Evolutionary conservation across 2,797 vertebrate species (phyloP).

Genomic region (Falco cherrug): DNA sequence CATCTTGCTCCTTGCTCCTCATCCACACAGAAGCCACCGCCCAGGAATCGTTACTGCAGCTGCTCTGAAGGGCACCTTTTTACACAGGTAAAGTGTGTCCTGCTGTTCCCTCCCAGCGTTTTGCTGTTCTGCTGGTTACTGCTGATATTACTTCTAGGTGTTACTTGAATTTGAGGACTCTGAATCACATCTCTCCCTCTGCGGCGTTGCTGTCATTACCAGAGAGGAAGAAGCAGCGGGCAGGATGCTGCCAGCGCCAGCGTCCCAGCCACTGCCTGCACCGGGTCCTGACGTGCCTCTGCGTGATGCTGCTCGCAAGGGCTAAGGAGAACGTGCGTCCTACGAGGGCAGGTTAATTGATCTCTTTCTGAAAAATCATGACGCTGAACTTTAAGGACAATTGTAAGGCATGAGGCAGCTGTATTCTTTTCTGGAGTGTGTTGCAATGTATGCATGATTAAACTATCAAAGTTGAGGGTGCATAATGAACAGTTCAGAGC

Average conservation of each 20-base stretch:
- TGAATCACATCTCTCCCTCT: too few species aligned
- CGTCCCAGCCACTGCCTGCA: accelerated
- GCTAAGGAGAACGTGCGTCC: accelerated
- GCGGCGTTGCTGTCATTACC: accelerated
- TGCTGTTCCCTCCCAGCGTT: neutral
- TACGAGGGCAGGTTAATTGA: accelerated
- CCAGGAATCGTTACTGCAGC: accelerated
- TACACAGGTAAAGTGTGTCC: neutral
- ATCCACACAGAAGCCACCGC: neutral
- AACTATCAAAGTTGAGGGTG: neutral
- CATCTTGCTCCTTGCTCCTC: neutral
- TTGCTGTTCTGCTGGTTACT: neutral
- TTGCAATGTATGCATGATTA: neutral
- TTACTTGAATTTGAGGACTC: neutral
- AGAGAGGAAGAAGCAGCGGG: accelerated
- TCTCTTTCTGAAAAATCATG: neutral
- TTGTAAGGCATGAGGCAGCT: neutral
- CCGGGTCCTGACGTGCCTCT: accelerated
- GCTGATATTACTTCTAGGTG: neutral
- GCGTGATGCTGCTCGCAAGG: accelerated
- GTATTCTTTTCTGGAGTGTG: neutral
- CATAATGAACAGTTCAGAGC: neutral
- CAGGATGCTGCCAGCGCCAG: accelerated
- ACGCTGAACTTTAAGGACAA: neutral
- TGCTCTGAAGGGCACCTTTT: neutral